Evolutionary conservation across 2,797 vertebrate genomes (phyloP), one percentile per base, ranked within the genome.

Genomic region (Mico argentatus): DNA sequence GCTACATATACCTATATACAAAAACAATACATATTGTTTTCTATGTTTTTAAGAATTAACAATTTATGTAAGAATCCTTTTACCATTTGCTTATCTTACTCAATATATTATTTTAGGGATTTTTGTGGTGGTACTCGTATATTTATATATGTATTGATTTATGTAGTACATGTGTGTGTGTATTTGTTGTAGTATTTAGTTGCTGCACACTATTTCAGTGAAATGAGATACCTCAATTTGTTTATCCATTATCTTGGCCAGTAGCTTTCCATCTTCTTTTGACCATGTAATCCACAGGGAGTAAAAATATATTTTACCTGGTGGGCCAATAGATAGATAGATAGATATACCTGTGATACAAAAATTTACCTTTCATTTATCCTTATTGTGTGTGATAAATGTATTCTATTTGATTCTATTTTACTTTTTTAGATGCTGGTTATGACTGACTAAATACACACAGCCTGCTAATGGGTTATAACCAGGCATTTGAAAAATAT

Each of bases 401-500:
- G 14, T 30, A 77, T 12, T 85, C 4, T 50, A 57, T 77, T 91
- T 0, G 20, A 83, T 48, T 90, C 26, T 83, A 7, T 57, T 96
- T 55, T 12, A 55, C 77, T 70, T 95, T 73, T 48, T 1, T 46
- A 81, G 67, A 77, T 81, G 70, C 7, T 92, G 30, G 33, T 39
- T 67, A 41, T 94, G 44, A 83, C 14, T 93, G 12, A 91, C 33
- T 87, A 93, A 77, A 93, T 76, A 88, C 33, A 81, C 7, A 81
- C 6, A 88, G n/a, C 14, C 46, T 26, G 73, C 3, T 79, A 55
- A 67, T 81, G 24, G 4, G 30, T 92, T 91, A 73, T 36, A 95
- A 72, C 4, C 8, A 92, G 84, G 76, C 41, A 67, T 91, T 73
- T 94, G 64, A 75, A 97, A 92, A 95, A 76, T 39, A n/a, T 1